These are phyloP conservation scores for Mus spretus DNA, from an alignment of 2,797 vertebrate species.

Conservation along the genomic window DNA sequence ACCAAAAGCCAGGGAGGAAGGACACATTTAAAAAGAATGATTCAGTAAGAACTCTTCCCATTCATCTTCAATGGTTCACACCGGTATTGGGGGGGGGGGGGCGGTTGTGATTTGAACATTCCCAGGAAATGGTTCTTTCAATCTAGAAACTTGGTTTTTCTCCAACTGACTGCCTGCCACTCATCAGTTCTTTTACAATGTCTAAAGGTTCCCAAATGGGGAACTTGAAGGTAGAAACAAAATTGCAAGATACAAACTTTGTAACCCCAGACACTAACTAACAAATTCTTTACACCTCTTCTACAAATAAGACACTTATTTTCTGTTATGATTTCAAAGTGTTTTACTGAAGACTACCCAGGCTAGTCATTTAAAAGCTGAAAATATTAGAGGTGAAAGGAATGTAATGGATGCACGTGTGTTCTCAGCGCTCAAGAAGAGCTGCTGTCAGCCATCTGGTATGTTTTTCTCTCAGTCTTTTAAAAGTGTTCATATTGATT, in stretches of 20 bases:
- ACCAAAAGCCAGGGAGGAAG: background rate
- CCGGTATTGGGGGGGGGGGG: too few relatives aligned
- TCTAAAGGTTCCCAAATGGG: background rate
- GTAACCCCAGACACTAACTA: background rate
- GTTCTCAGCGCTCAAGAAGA: background rate
- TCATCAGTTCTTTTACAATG: background rate
- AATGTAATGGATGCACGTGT: background rate
- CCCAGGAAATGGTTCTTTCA: background rate
- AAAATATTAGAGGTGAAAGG: background rate
- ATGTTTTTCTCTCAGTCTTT: constrained; percentile 1
- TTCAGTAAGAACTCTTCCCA: constrained; percentile 2
- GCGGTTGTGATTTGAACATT: background rate
- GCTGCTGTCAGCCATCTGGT: background rate
- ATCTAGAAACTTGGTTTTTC: constrained; percentile 1
- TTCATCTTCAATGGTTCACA: background rate
- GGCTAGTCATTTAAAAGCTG: background rate
- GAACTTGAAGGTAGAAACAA: constrained; percentile 49
- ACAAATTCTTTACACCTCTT: background rate
- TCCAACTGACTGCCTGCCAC: background rate
- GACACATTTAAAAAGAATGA: background rate
- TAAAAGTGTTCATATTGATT: background rate
- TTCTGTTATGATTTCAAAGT: constrained; percentile 26
- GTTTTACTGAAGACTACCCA: background rate
- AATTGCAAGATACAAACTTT: constrained; percentile 13
- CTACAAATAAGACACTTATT: background rate